Percentiles rank a stretch among this genome's conserved stretches.
Evolutionary conservation across 2,797 vertebrate genomes (phyloP).

Genomic region (Nannoperca australis): DNA sequence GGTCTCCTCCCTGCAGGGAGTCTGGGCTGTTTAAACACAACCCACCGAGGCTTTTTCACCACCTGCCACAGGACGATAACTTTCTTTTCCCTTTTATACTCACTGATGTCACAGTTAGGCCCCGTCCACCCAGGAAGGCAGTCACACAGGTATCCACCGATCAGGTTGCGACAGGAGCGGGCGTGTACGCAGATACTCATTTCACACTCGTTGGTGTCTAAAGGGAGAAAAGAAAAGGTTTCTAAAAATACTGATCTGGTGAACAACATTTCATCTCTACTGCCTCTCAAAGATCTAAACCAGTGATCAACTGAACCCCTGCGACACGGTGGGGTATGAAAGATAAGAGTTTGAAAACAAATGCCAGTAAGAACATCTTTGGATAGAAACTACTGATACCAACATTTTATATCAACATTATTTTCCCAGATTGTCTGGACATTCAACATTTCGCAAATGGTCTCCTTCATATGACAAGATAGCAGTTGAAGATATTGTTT

Average conservation of each 20-base stretch:
- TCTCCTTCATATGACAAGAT: not conserved
- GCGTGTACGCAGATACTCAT: constrained; percentile 82
- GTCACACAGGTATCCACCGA: constrained; percentile 88
- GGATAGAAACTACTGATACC: too few species aligned
- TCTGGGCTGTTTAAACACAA: constrained; percentile 45
- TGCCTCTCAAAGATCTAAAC: not conserved
- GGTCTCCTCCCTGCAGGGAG: constrained; percentile 34
- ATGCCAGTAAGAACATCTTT: too few species aligned
- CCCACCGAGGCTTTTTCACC: constrained; percentile 23
- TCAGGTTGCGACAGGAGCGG: constrained; percentile 86
- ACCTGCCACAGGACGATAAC: constrained; percentile 17
- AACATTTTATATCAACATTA: not conserved
- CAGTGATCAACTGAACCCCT: not conserved
- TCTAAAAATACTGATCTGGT: not conserved
- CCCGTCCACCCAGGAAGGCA: constrained; percentile 87
- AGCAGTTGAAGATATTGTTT: not conserved
- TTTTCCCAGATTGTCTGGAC: not conserved
- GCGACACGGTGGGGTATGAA: not conserved
- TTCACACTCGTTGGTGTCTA: constrained; percentile 89
- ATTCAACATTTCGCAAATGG: not conserved
- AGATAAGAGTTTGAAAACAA: too few species aligned
- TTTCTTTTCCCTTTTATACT: constrained; percentile 60
- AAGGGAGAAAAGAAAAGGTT: constrained; percentile 15
- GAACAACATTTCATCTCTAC: not conserved
- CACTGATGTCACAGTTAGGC: constrained; percentile 86